Evolutionary conservation across 1,140 invertebrate species (phyloP).

Genomic region (Pararge aegeria): DNA sequence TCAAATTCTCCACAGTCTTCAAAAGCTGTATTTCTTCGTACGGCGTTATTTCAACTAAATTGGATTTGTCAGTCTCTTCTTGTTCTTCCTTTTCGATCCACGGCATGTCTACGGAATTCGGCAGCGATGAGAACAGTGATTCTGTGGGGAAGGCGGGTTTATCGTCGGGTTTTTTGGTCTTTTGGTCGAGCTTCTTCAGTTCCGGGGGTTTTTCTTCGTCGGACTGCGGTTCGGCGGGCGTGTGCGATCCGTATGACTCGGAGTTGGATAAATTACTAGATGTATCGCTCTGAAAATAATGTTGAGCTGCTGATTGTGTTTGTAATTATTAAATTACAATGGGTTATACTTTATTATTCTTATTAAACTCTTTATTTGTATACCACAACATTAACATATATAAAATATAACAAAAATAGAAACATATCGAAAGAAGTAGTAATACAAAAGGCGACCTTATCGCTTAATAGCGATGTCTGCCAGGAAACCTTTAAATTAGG

Average conservation of each 20-base stretch:
- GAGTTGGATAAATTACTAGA: constrained; percentile 52
- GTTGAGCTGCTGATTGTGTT: background rate
- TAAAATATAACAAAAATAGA: too few species aligned
- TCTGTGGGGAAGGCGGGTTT: constrained; percentile 36
- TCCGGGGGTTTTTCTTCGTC: constrained; percentile 35
- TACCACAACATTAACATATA: too few species aligned
- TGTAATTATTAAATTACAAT: too few species aligned
- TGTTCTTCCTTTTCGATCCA: constrained; percentile 42
- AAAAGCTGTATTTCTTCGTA: constrained; percentile 68
- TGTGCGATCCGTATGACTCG: constrained; percentile 43
- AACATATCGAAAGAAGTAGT: too few species aligned
- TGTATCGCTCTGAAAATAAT: constrained; percentile 48
- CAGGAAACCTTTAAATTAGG: too few species aligned
- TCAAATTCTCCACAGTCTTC: constrained; percentile 55
- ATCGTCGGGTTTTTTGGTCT: constrained; percentile 45
- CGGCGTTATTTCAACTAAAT: constrained; percentile 50
- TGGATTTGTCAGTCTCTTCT: constrained; percentile 20
- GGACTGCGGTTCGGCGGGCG: constrained; percentile 24
- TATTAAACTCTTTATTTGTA: too few species aligned
- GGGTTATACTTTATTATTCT: too few species aligned
- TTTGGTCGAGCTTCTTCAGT: constrained; percentile 20
- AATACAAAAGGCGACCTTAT: too few species aligned
- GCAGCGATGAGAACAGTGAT: constrained; percentile 53
- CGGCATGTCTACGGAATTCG: constrained; percentile 51
- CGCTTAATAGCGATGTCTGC: too few species aligned